These are phyloP conservation scores for Aphaenogaster rudis DNA, from an alignment of 1,140 invertebrate genomes.

Conservation along the genomic window DNA sequence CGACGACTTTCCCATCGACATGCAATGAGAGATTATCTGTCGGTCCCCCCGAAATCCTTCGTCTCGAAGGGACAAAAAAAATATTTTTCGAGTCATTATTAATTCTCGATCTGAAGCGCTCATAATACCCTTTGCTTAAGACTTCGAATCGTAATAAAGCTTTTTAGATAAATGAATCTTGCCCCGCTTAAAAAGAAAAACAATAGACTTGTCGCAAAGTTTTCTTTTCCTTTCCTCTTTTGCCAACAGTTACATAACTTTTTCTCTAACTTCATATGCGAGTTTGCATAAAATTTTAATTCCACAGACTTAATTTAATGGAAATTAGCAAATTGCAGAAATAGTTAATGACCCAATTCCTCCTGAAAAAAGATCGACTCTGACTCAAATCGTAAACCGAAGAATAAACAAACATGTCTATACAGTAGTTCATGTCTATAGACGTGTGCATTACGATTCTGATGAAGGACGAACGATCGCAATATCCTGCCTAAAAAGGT, in stretches of 20 bases:
- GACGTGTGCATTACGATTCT: background rate
- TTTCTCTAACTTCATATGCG: background rate
- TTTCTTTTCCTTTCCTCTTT: background rate
- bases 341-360: background rate
- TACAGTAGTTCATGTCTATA: background rate
- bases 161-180: background rate
- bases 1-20: slow-evolving; percentile 67
- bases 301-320: background rate
- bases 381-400: background rate
- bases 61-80: background rate
- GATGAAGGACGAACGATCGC: slow-evolving; percentile 16
- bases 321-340: background rate
- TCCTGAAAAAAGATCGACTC: background rate
- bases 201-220: background rate
- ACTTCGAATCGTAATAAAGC: slow-evolving; percentile 14
- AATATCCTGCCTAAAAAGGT: slow-evolving; percentile 1
- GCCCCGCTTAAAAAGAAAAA: background rate
- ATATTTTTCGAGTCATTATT: slow-evolving; percentile 7
- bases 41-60: background rate
- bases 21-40: slow-evolving; percentile 56
- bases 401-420: background rate
- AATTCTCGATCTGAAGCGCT: slow-evolving; percentile 2
- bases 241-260: background rate
- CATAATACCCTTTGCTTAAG: background rate
- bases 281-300: background rate